phyloP scores from a whole-genome alignment of 2,888 invertebrate genomes.

The Pseudococcus viburni region DNA sequence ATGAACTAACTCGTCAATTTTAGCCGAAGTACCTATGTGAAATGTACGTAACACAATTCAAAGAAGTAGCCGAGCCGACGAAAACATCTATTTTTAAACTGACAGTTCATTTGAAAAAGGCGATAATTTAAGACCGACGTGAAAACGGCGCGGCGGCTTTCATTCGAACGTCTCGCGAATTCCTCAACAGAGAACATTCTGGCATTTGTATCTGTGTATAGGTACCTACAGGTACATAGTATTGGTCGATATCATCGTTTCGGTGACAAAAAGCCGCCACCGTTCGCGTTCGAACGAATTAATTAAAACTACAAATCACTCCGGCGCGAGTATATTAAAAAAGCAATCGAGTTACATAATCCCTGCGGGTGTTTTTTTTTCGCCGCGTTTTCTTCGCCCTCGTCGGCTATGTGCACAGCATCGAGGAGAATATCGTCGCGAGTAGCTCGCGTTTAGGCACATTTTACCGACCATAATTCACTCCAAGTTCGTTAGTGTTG shows the following conservation, averaged over 20 bases:
- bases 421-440: neutral
- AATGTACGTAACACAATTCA: neutral
- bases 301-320: slow-evolving; percentile 39
- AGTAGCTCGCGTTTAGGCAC: slow-evolving; percentile 18
- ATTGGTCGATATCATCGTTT: neutral
- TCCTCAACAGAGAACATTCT: neutral
- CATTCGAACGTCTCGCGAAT: slow-evolving; percentile 29
- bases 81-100: slow-evolving; percentile 24
- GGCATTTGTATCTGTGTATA: neutral
- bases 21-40: neutral
- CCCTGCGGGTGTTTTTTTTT: slow-evolving; percentile 9
- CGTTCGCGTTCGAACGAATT: neutral
- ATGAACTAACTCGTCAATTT: too few species aligned
- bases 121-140: slow-evolving; percentile 27
- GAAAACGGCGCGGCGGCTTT: neutral
- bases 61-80: neutral
- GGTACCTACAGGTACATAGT: neutral
- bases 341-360: slow-evolving; percentile 14
- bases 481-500: slow-evolving; percentile 13
- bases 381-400: neutral
- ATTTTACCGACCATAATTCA: slow-evolving; percentile 28
- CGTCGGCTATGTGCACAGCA: neutral
- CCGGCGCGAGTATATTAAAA: slow-evolving; percentile 17
- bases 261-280: neutral
- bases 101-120: slow-evolving; percentile 38